phyloP scores from a whole-genome alignment of 2,797 vertebrate genomes.

The Leucoraja ocellata region DNA sequence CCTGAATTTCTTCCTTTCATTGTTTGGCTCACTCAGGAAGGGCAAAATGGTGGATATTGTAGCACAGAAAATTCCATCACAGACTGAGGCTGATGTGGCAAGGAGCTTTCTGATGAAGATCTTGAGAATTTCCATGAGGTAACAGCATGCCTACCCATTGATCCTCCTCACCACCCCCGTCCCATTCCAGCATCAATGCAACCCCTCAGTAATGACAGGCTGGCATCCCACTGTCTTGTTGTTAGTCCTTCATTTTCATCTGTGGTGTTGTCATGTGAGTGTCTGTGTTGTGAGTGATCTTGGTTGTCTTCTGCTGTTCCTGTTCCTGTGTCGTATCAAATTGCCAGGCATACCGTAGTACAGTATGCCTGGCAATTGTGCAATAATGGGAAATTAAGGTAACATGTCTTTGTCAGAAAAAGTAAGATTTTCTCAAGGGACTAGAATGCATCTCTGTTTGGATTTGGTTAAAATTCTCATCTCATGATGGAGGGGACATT shows the following conservation, averaged over 20 bases:
- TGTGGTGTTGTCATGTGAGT: background rate
- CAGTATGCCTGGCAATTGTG: background rate
- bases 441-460: background rate
- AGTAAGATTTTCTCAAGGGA: background rate
- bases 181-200: fast-evolving
- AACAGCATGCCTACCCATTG: constrained; percentile 51
- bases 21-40: constrained; percentile 68
- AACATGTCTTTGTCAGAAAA: background rate
- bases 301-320: background rate
- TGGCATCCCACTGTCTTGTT: background rate
- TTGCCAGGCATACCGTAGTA: background rate
- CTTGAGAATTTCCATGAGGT: constrained; percentile 88
- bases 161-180: constrained; percentile 29
- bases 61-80: constrained; percentile 78
- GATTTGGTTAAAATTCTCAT: background rate
- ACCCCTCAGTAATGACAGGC: constrained; percentile 11
- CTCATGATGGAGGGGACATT: background rate
- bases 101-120: constrained; percentile 85
- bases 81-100: constrained; percentile 76
- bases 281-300: background rate
- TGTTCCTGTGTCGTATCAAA: background rate
- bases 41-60: constrained; percentile 80
- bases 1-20: constrained; percentile 57
- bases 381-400: background rate
- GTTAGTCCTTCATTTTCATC: background rate